phyloP scores from a whole-genome alignment of 2,113 vertebrate species.

The Daboia siamensis region DNA sequence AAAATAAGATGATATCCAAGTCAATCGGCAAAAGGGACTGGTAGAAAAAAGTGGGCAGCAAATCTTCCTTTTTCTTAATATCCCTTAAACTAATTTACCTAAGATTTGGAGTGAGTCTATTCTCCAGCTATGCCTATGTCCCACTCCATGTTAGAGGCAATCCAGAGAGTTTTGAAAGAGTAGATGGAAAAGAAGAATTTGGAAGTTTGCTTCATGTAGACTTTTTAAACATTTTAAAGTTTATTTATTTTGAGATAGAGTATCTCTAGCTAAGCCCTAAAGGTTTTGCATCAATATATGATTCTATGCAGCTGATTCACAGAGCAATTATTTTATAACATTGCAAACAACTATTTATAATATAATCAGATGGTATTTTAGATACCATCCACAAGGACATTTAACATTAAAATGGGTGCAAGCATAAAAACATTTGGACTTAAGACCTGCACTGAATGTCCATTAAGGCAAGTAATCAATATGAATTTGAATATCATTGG shows the following conservation, averaged over 20 bases:
- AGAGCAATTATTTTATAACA: not conserved
- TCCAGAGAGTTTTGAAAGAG: not conserved
- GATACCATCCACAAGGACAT: not conserved
- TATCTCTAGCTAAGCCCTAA: not conserved
- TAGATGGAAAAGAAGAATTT: not conserved
- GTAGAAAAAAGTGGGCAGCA: not conserved
- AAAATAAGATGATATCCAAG: not conserved
- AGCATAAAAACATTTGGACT: not conserved
- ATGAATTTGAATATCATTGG: not conserved
- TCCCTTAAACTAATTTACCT: not conserved
- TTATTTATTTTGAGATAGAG: not conserved
- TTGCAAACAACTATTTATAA: not conserved
- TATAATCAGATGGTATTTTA: not conserved
- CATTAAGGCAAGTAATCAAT: not conserved
- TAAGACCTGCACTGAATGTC: not conserved
- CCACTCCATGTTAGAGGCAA: not conserved
- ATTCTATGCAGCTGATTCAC: not conserved
- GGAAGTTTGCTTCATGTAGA: not conserved
- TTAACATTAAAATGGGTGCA: not conserved
- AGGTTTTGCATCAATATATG: not conserved
- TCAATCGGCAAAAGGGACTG: not conserved
- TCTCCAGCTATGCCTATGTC: not conserved
- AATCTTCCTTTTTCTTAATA: not conserved
- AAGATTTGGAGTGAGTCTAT: not conserved
- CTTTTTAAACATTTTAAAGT: not conserved